Base-by-base conservation (phyloP, 2,797 vertebrate genomes). In the Micrastur ruficollis region DNA sequence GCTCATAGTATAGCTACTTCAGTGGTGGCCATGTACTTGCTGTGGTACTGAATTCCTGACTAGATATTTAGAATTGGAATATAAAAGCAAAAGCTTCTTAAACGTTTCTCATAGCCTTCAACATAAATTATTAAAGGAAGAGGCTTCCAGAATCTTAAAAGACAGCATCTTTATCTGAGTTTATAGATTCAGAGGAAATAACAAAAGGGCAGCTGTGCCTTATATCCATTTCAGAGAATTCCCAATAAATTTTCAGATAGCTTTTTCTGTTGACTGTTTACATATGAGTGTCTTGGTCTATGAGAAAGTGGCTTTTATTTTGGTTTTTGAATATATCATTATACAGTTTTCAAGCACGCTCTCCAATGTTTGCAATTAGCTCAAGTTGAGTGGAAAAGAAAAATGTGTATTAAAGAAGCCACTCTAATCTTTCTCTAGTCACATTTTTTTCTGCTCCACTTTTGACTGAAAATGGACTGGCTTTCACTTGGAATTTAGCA, bases 91-190 rank as follows among this genome's bases (percentile, higher is more conserved):
- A 89, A 90, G 32, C 75, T 91, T 72, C 82, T 95, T 95, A 89
- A 97, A 96, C 74, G 83, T 76, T 90, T 94, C 87, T 96, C 76
- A 61, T 56, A 83, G 53, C 53, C 66, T 96, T 89, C 81, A 94
- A 92, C 47, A 80, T 89, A 89, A 94, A 93, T 89, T 92, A 78
- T 94, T 92, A 93, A 95, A 92, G 86, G 87, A 97, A 71, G 52
- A 90, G 80, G 46, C 55, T 91, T 93, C 55, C 70, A 80, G 92
- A 95, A 93, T 91, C 76, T 82, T 71, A 88, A 91, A 90, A 96
- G 67, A 81, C 63, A 89, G 79, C 20, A 71, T 92, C 94, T 96
- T 95, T 80, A 90, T 67, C 49, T 59, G 62, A 74, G 29, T 84
- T 76, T 96, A 82, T 95, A 92, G 66, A 82, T 96, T 94, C 25